These are phyloP conservation scores for Urechis unicinctus DNA, from an alignment of 2,888 invertebrate genomes.

Conservation along the genomic window DNA sequence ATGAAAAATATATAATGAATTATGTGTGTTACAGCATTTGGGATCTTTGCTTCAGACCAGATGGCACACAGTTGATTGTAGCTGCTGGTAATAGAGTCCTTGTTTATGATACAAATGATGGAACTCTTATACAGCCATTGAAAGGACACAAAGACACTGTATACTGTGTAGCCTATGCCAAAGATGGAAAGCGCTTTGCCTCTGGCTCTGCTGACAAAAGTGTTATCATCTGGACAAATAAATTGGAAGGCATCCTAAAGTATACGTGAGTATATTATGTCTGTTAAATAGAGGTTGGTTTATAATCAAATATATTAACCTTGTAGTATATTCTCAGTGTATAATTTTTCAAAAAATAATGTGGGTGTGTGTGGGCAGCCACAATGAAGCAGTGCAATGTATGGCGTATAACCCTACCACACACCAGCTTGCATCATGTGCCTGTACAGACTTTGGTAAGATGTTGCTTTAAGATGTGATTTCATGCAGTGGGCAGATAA, in stretches of 20 bases:
- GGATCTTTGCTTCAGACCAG: constrained; percentile 90
- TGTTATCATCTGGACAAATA: constrained; percentile 95
- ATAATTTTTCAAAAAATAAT: neutral
- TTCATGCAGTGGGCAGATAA: neutral
- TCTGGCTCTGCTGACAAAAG: constrained; percentile 95
- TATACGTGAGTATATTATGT: constrained; percentile 68
- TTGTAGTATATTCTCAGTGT: neutral
- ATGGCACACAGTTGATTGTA: constrained; percentile 86
- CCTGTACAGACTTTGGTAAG: constrained; percentile 81
- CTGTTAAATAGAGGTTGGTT: neutral
- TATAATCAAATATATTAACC: too few relatives aligned
- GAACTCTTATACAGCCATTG: constrained; percentile 80
- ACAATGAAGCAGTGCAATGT: constrained; percentile 91
- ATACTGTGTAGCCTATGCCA: constrained; percentile 83
- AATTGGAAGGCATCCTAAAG: constrained; percentile 90
- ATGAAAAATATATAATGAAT: too few relatives aligned
- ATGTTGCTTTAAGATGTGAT: neutral
- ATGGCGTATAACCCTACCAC: constrained; percentile 89
- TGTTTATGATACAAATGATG: constrained; percentile 88
- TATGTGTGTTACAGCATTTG: constrained; percentile 90
- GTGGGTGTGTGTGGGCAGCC: too few relatives aligned
- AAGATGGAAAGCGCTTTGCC: constrained; percentile 92
- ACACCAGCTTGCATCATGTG: constrained; percentile 86
- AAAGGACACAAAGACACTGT: constrained; percentile 95
- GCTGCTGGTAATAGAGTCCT: constrained; percentile 91